These are phyloP conservation scores for Ectemnius cavifrons DNA, from an alignment of 2,888 invertebrate genomes.

Conservation along the genomic window DNA sequence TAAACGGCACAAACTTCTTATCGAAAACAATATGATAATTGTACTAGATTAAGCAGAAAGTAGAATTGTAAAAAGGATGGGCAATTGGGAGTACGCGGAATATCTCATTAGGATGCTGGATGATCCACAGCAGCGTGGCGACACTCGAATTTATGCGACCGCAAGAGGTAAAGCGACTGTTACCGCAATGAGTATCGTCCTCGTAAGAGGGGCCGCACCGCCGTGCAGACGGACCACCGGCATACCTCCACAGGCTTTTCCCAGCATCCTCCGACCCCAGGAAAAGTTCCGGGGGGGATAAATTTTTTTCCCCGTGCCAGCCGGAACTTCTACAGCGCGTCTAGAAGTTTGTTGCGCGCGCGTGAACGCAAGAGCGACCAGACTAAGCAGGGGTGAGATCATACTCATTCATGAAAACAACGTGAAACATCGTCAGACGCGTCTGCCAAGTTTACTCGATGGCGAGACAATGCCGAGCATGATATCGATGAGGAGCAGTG, in stretches of 20 bases:
- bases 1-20: background rate
- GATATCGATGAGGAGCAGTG: too few relatives aligned
- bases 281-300: background rate
- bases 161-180: conserved; percentile 38
- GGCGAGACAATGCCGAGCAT: too few relatives aligned
- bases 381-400: too few relatives aligned
- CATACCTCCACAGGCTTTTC: too few relatives aligned
- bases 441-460: too few relatives aligned
- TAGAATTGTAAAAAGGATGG: background rate
- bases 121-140: conserved; percentile 27
- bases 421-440: too few relatives aligned
- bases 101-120: conserved; percentile 20
- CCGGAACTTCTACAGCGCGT: background rate
- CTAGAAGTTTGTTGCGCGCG: background rate
- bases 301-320: background rate
- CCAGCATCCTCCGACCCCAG: background rate
- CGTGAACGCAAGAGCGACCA: too few relatives aligned
- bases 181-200: conserved; percentile 43
- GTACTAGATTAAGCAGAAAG: too few relatives aligned
- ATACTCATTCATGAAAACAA: too few relatives aligned
- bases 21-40: too few relatives aligned
- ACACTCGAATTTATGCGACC: conserved; percentile 48
- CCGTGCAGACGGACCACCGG: background rate
- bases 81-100: conserved; percentile 1
- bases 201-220: conserved; percentile 43